phyloP scores from a whole-genome alignment of 2,888 invertebrate genomes.

The Strigamia maritima region DNA sequence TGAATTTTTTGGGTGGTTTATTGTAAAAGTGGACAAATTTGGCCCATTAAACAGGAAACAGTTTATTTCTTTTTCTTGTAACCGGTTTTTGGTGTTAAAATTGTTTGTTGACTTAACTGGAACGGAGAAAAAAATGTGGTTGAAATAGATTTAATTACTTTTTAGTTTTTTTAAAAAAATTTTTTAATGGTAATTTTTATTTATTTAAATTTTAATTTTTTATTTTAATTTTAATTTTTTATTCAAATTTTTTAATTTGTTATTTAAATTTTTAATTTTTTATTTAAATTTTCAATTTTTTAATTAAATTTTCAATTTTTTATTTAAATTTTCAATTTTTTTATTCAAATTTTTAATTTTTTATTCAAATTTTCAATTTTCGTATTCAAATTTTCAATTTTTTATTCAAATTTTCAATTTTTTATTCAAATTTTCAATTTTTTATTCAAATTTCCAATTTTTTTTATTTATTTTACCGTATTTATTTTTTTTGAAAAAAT shows the following conservation, averaged over 20 bases:
- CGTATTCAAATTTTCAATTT: too few species aligned
- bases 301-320: too few species aligned
- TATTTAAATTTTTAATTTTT: neutral
- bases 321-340: too few species aligned
- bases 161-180: too few species aligned
- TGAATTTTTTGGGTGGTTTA: too few species aligned
- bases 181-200: neutral
- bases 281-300: neutral
- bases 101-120: neutral
- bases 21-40: neutral
- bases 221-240: neutral
- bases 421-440: too few species aligned
- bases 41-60: neutral
- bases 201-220: neutral
- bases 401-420: too few species aligned
- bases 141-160: too few species aligned
- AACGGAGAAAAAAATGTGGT: neutral
- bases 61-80: neutral
- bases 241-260: neutral
- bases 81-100: neutral
- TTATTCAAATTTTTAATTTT: neutral
- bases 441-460: neutral
- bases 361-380: neutral
- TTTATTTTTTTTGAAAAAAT: too few species aligned
- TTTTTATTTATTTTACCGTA: neutral